Evolutionary conservation across 2,888 invertebrate genomes (phyloP).

Genomic region (Aleiodes alternator): DNA sequence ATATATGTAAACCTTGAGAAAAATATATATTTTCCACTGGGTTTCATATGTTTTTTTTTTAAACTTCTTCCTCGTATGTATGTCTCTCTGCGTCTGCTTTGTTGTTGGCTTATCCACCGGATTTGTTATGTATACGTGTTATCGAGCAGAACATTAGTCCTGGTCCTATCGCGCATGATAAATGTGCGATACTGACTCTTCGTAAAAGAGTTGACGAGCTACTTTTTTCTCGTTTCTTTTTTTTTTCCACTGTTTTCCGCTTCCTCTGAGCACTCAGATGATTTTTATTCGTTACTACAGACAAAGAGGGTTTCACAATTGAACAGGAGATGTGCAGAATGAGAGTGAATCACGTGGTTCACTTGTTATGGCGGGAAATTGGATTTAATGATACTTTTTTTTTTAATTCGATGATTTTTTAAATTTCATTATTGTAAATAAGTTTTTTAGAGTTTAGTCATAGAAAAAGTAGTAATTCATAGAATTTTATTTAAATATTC

Average conservation of each 20-base stretch:
- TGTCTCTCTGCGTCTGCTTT: constrained; percentile 34
- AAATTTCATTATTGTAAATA: too few species aligned
- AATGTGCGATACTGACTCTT: constrained; percentile 37
- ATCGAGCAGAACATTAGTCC: constrained; percentile 44
- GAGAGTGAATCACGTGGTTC: too few species aligned
- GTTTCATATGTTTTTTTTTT: background rate
- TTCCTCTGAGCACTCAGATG: background rate
- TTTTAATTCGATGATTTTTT: too few species aligned
- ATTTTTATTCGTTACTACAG: background rate
- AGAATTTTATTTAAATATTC: too few species aligned
- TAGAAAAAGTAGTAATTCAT: too few species aligned
- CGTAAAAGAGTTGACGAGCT: constrained; percentile 25
- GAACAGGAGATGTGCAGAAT: too few species aligned
- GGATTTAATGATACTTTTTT: too few species aligned
- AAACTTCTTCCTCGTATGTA: constrained; percentile 20
- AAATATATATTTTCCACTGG: background rate
- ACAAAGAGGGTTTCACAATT: too few species aligned
- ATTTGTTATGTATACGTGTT: constrained; percentile 45
- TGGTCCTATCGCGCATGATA: constrained; percentile 42
- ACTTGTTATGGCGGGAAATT: too few species aligned
- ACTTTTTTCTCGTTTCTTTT: constrained; percentile 18
- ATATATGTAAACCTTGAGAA: background rate
- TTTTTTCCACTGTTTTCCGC: background rate
- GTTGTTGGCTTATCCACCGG: constrained; percentile 41
- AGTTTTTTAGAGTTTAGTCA: too few species aligned